These are phyloP conservation scores for Anticlea derivata DNA, from an alignment of 2,888 invertebrate genomes.

Conservation along the genomic window DNA sequence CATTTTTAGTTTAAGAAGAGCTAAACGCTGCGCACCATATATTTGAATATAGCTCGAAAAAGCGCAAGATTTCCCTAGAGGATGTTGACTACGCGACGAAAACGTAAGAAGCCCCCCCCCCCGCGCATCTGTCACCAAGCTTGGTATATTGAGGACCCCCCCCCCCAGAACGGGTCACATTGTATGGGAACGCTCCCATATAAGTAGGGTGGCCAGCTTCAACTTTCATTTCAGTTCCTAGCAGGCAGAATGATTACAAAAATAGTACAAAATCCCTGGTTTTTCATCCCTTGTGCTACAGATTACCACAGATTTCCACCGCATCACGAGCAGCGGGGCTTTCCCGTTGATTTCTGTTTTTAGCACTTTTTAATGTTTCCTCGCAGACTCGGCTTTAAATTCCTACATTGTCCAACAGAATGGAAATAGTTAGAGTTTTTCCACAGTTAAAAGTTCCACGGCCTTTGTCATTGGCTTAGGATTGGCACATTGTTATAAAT, in stretches of 20 bases:
- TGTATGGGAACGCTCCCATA: no score
- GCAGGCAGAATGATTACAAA: neutral
- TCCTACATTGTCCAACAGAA: slow-evolving; percentile 30
- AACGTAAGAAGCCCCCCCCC: no score
- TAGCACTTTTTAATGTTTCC: slow-evolving; percentile 68
- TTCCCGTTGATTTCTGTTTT: slow-evolving; percentile 68
- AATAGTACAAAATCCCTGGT: slow-evolving; percentile 8
- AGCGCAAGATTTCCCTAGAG: no score
- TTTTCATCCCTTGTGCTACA: slow-evolving; percentile 13
- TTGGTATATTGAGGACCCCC: no score
- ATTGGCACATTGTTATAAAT: slow-evolving; percentile 12
- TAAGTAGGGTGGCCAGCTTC: no score
- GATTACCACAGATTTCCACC: slow-evolving; percentile 6
- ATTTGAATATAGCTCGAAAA: no score
- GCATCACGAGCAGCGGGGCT: slow-evolving; percentile 42
- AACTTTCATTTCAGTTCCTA: no score
- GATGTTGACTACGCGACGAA: no score
- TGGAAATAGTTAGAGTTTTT: slow-evolving; percentile 23
- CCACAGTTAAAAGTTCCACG: slow-evolving; percentile 6
- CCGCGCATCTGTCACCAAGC: no score
- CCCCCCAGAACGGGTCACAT: no score
- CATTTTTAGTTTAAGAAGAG: no score
- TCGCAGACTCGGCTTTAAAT: slow-evolving; percentile 43
- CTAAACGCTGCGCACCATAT: no score
- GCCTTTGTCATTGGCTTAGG: slow-evolving; percentile 14